These are phyloP conservation scores for Parapsyche elsis DNA, from an alignment of 1,140 invertebrate species.

Conservation along the genomic window DNA sequence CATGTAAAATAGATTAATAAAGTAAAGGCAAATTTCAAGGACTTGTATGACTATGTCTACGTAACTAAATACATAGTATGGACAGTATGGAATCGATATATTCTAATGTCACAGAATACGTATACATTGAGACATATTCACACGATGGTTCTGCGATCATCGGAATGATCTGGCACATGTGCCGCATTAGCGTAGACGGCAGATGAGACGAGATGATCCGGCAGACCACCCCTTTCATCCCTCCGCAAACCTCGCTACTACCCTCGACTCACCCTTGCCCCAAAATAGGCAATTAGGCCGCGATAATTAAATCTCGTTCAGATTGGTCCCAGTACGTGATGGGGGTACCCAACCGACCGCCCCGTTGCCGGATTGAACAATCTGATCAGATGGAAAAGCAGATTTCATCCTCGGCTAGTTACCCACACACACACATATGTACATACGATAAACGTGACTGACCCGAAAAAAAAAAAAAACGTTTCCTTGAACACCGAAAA, in stretches of 20 bases:
- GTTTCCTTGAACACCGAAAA: too few species aligned
- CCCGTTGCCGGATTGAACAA: slow-evolving; percentile 23
- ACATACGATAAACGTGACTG: slow-evolving; percentile 6
- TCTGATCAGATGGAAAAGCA: slow-evolving; percentile 31
- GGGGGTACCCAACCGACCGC: slow-evolving; percentile 15
- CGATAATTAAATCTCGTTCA: slow-evolving; percentile 43
- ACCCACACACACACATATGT: neutral
- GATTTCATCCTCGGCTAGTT: slow-evolving; percentile 29
- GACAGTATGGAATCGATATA: too few species aligned
- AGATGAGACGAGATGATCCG: slow-evolving; percentile 21
- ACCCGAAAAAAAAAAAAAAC: neutral
- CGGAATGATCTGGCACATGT: neutral
- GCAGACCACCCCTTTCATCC: neutral
- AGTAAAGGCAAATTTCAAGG: too few species aligned
- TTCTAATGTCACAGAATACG: too few species aligned
- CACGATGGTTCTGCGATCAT: neutral
- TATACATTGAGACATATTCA: too few species aligned
- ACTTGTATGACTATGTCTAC: too few species aligned
- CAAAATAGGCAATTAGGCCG: slow-evolving; percentile 42
- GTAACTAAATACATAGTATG: too few species aligned
- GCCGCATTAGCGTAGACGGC: neutral
- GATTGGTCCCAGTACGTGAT: slow-evolving; percentile 35
- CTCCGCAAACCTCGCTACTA: neutral
- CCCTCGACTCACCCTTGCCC: slow-evolving; percentile 16
- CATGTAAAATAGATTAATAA: too few species aligned